Base-by-base conservation (phyloP, 92 coral and sea anemone species). In the Phenganax marumi region DNA sequence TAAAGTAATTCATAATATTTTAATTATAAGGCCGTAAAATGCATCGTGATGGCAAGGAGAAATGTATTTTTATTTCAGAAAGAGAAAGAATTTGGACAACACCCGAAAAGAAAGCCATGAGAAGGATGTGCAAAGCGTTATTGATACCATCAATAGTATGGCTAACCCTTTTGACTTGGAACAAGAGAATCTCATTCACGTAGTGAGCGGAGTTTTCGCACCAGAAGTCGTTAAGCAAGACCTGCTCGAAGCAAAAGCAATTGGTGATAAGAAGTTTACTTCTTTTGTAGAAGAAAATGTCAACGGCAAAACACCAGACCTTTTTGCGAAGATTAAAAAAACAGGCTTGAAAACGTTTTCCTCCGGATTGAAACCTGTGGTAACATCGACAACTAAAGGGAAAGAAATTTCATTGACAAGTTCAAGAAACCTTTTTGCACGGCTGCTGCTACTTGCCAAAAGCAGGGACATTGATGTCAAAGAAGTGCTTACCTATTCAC, bases 181-280 rank as follows among this genome's bases (percentile, higher is more conserved):
- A 70, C 75, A 70, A 51, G 8, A 21, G 46, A 52, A 47, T 50
- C 58, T 72, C 56, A 50, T 72, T 72, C 58, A 72, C 11, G 25
- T 72, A 14, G 58, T 55, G 12, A 72, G 77, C 16, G 56, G 77
- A 46, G 77, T 72, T 19, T 22, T 78, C 61, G 73, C 60, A 22
- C 55, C 83, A 61, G 57, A 2, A 19, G 83, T 72, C 52, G 73
- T 78, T 78, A 71, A 78, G 60, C 73, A 19, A 61, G 83, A 78
- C 24, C 73, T 78, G n/a, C 83, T 61, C 48, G 21, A 57, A 51
- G 83, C 83, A 48, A 78, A 78, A 46, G 61, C 73, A 22, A 54
- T 78, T 19, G 83, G 21, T 17, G 83, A 61, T 48, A 50, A 61
- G 23, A 71, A 53, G 58, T 78, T 78, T 46, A 47, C 48, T 24